Evolutionary conservation across 1,140 invertebrate species (phyloP).

Genomic region (Drosophila leontia): DNA sequence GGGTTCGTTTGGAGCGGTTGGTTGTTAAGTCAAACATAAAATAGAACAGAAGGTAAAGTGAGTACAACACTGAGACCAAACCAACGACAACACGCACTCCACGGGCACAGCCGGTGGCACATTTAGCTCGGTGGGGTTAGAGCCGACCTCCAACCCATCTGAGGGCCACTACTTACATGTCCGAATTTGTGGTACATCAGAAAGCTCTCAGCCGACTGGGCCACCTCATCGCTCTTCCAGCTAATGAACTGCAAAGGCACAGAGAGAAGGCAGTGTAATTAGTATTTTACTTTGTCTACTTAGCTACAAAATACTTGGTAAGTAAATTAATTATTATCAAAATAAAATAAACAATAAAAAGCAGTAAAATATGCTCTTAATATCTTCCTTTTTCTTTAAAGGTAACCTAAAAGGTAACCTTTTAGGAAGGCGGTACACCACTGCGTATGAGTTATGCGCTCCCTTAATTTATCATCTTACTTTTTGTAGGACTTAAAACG

Average conservation of each 20-base stretch:
- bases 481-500: not conserved
- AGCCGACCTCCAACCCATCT: not conserved
- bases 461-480: not conserved
- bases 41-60: conserved; percentile 69
- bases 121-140: not conserved
- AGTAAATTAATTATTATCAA: not conserved
- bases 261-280: conserved; percentile 21
- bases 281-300: not conserved
- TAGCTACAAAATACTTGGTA: not conserved
- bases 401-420: not conserved
- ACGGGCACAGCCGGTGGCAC: conserved; percentile 16
- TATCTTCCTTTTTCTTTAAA: not conserved
- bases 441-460: not conserved
- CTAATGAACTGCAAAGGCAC: conserved; percentile 88
- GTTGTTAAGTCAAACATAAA: conserved; percentile 68
- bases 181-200: conserved; percentile 96
- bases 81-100: conserved; percentile 54
- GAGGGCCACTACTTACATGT: conserved; percentile 89
- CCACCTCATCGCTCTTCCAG: conserved; percentile 90
- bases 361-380: not conserved
- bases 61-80: conserved; percentile 65
- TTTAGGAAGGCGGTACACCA: not conserved
- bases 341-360: not conserved
- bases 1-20: conserved; percentile 38
- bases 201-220: conserved; percentile 92